Evolutionary conservation across 2,113 vertebrate species (phyloP).

Genomic region (Leptobrachium leishanense): DNA sequence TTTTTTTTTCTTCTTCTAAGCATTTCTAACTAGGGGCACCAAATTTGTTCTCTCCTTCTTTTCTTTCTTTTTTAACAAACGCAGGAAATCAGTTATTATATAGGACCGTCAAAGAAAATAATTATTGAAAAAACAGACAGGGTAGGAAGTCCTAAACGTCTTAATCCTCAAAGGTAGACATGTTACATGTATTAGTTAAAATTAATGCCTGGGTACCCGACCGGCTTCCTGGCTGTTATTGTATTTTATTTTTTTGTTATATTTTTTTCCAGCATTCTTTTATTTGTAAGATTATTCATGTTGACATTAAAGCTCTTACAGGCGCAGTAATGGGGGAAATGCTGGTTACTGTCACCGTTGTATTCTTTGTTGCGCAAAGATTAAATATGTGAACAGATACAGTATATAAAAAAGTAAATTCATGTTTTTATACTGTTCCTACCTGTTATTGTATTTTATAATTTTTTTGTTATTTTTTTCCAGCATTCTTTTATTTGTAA

Average conservation of each 20-base stretch:
- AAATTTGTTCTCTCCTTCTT: conserved; percentile 27
- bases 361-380: no score
- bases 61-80: conserved; percentile 28
- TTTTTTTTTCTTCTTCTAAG: conserved; percentile 48
- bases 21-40: conserved; percentile 1
- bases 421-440: no score
- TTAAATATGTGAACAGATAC: no score
- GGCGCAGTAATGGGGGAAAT: no score
- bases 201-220: conserved; percentile 36
- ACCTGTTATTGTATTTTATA: no score
- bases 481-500: no score
- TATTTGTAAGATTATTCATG: no score
- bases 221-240: conserved; percentile 27
- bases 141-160: conserved; percentile 54
- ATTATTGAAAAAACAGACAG: conserved; percentile 57
- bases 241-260: not conserved
- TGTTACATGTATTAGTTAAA: conserved; percentile 48
- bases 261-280: no score
- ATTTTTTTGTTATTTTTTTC: no score
- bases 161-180: conserved; percentile 51
- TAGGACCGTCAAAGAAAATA: conserved; percentile 55
- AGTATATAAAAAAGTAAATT: no score
- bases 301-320: no score
- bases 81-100: conserved; percentile 61
- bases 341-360: no score